Conservation (phyloP, 2,888 invertebrate genomes). For the Palloptera scutellata region DNA sequence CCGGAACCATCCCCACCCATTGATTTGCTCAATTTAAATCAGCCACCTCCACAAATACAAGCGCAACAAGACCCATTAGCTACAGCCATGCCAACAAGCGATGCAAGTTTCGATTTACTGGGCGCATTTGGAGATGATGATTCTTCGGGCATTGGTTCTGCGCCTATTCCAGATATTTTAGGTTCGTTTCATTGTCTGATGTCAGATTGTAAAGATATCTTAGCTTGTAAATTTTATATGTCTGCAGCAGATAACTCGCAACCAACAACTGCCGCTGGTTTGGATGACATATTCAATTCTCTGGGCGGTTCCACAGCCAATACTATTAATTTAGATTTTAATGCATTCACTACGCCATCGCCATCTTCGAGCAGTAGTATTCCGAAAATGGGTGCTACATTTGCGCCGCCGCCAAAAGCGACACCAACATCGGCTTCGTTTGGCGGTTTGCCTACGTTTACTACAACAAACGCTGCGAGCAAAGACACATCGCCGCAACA, state of each 20-base stretch:
- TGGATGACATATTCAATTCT: conserved; percentile 75
- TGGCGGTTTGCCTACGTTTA: conserved; percentile 44
- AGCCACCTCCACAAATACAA: conserved; percentile 48
- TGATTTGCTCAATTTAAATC: conserved; percentile 70
- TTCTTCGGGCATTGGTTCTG: conserved; percentile 57
- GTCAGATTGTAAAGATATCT: background rate
- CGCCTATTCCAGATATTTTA: conserved; percentile 59
- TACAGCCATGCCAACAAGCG: conserved; percentile 54
- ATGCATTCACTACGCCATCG: conserved; percentile 43
- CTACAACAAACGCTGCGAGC: conserved; percentile 45
- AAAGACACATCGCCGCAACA: conserved; percentile 66
- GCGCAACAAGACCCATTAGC: conserved; percentile 49
- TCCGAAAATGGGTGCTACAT: conserved; percentile 9
- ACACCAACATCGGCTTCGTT: conserved; percentile 45
- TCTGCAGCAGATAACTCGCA: conserved; percentile 45
- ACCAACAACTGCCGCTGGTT: conserved; percentile 53
- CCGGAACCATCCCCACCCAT: conserved; percentile 58
- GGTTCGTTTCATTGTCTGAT: conserved; percentile 30
- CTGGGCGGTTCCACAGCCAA: conserved; percentile 46
- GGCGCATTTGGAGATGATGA: conserved; percentile 64
- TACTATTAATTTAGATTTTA: conserved; percentile 49
- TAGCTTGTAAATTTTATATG: background rate
- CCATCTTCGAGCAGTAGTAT: conserved; percentile 32
- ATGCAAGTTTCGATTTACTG: conserved; percentile 71
- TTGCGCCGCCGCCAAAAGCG: conserved; percentile 38